A percentile compares a stretch with the other conserved stretches of the same genome.
Conservation (phyloP, 1,140 invertebrate species). For the Bradynema listronoti region DNA sequence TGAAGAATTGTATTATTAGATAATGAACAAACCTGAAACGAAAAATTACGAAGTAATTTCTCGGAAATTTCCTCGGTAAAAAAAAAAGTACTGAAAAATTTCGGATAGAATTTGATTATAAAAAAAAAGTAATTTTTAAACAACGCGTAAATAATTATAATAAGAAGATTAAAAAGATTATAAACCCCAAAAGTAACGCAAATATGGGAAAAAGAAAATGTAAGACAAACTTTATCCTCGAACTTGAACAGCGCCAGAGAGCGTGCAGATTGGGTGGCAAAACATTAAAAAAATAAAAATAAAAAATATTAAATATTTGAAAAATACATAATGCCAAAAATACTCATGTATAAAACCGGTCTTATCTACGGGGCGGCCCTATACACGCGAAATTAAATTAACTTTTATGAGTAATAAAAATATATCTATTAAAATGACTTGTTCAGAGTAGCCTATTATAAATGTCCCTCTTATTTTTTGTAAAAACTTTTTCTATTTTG, state of each 20-base stretch:
- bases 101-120: background rate
- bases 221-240: constrained; percentile 61
- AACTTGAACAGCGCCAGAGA: constrained; percentile 79
- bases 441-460: too few species aligned
- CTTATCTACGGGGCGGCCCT: constrained; percentile 68
- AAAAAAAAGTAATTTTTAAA: background rate
- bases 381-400: constrained; percentile 95
- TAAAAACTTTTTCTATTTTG: too few species aligned
- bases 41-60: constrained; percentile 30
- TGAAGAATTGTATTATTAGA: too few species aligned
- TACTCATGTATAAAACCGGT: constrained; percentile 80
- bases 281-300: too few species aligned
- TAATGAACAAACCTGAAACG: constrained; percentile 38
- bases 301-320: too few species aligned
- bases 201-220: constrained; percentile 69
- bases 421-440: too few species aligned
- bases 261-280: constrained; percentile 79
- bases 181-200: constrained; percentile 62
- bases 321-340: constrained; percentile 96
- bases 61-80: constrained; percentile 59
- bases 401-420: too few species aligned
- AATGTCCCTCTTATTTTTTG: too few species aligned
- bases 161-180: background rate
- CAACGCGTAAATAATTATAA: too few species aligned
- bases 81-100: constrained; percentile 31